Percentiles rank a stretch among this genome's conserved stretches.
Conservation (phyloP, 2,888 invertebrate genomes). For the Drosophila falleni region DNA sequence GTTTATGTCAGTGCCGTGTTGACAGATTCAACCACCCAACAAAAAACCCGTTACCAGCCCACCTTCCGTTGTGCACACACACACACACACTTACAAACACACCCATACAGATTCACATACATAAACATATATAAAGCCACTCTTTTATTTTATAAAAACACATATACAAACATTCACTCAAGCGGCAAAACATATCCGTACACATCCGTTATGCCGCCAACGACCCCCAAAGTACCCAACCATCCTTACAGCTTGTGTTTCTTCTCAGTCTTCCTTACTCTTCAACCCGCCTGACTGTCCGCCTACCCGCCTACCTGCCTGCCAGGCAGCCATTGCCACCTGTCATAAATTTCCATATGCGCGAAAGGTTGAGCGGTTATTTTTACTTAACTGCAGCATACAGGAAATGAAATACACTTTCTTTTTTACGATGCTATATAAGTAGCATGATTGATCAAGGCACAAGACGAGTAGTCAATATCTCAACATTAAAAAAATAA, state of each 20-base stretch:
- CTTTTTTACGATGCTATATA: neutral
- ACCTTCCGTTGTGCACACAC: constrained; percentile 35
- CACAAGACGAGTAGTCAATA: neutral
- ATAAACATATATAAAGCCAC: constrained; percentile 55
- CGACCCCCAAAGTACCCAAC: constrained; percentile 43
- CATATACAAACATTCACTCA: constrained; percentile 74
- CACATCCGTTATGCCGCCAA: constrained; percentile 72
- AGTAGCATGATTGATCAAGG: neutral
- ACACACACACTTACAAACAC: constrained; percentile 1
- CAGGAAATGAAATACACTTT: constrained; percentile 52
- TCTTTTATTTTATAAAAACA: constrained; percentile 75
- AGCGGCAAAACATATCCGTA: constrained; percentile 80
- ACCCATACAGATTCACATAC: constrained; percentile 6
- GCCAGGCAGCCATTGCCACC: constrained; percentile 69
- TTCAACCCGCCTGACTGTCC: too few relatives aligned
- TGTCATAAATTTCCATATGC: constrained; percentile 79
- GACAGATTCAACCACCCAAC: constrained; percentile 78
- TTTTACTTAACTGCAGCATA: constrained; percentile 28
- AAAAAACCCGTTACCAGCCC: constrained; percentile 64
- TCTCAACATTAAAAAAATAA: neutral
- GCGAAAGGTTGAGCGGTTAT: constrained; percentile 57
- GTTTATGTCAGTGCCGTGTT: constrained; percentile 70
- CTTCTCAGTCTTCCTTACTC: neutral
- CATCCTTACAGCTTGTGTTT: constrained; percentile 25
- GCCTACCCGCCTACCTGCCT: neutral